A percentile compares a stretch with the other conserved stretches of the same genome.
Conservation (phyloP, 2,113 vertebrate species). For the Calonectris borealis region DNA sequence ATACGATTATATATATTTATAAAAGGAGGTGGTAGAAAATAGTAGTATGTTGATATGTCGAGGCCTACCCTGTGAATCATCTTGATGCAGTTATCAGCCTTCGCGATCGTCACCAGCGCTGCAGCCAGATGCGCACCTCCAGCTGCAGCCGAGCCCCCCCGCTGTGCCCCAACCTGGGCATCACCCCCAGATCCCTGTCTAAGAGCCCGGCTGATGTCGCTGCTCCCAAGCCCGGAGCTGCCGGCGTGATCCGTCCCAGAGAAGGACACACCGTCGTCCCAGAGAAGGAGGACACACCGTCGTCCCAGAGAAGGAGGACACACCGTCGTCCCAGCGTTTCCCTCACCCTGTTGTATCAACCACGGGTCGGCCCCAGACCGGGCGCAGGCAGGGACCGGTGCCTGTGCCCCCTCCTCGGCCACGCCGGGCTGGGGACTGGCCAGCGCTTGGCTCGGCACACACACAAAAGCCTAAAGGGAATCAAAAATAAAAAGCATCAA, state of each 20-base stretch:
- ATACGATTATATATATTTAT: too few relatives aligned
- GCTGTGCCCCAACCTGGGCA: not conserved
- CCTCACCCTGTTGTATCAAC: not conserved
- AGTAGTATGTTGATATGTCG: too few relatives aligned
- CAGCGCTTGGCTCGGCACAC: not conserved
- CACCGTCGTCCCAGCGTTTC: not conserved
- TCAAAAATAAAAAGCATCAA: not conserved
- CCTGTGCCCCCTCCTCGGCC: not conserved
- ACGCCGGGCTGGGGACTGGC: not conserved
- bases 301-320: too few relatives aligned
- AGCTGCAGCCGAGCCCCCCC: not conserved
- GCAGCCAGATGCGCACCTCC: not conserved
- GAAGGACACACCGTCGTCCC: too few relatives aligned
- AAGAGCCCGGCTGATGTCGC: not conserved
- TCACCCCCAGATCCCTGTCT: not conserved
- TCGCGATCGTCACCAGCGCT: not conserved
- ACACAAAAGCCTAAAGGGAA: not conserved
- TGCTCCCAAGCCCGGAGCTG: not conserved
- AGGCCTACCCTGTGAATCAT: too few relatives aligned
- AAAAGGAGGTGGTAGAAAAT: too few relatives aligned
- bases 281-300: too few relatives aligned
- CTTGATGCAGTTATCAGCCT: too few relatives aligned
- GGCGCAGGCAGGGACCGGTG: not conserved
- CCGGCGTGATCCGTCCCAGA: accelerated
- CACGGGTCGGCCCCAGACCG: not conserved